phyloP scores from a whole-genome alignment of 2,888 invertebrate species.

The Diaperis boleti region DNA sequence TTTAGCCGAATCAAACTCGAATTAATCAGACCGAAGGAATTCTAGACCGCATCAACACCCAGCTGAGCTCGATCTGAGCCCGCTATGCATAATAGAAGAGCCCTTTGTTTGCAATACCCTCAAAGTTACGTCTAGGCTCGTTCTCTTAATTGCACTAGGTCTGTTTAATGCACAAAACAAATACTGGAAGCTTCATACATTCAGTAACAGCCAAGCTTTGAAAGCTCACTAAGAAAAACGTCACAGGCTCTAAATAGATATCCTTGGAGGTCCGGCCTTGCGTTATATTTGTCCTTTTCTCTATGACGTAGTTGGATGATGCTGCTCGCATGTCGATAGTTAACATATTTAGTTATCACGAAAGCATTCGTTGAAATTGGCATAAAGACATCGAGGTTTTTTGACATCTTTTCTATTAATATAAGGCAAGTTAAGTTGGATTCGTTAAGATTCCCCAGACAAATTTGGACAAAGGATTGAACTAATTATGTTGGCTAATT shows the following conservation, averaged over 20 bases:
- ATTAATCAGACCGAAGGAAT: slow-evolving; percentile 23
- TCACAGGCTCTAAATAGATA: slow-evolving; percentile 13
- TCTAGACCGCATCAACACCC: slow-evolving; percentile 32
- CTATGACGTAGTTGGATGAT: slow-evolving; percentile 14
- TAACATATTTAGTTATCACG: slow-evolving; percentile 21
- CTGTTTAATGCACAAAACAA: slow-evolving; percentile 37
- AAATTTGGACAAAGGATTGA: slow-evolving; percentile 18
- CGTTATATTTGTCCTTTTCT: slow-evolving; percentile 20
- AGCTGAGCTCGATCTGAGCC: slow-evolving; percentile 30
- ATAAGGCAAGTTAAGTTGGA: too few species aligned
- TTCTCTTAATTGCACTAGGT: slow-evolving; percentile 39
- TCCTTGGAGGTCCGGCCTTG: slow-evolving; percentile 14
- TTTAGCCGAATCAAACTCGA: slow-evolving; percentile 19
- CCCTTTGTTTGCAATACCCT: slow-evolving; percentile 41
- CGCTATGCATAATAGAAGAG: slow-evolving; percentile 39
- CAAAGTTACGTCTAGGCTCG: slow-evolving; percentile 38
- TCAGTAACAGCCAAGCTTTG: slow-evolving; percentile 8
- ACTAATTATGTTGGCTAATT: slow-evolving; percentile 30
- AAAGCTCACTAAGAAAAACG: slow-evolving; percentile 17
- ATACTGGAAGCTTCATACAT: slow-evolving; percentile 21
- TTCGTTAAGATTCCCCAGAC: slow-evolving; percentile 17
- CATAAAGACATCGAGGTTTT: slow-evolving; percentile 6
- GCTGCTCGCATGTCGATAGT: slow-evolving; percentile 31
- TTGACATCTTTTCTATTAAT: too few species aligned
- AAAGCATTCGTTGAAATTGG: slow-evolving; percentile 1